Conservation (phyloP, 2,888 invertebrate species). For the Andricus curvator region DNA sequence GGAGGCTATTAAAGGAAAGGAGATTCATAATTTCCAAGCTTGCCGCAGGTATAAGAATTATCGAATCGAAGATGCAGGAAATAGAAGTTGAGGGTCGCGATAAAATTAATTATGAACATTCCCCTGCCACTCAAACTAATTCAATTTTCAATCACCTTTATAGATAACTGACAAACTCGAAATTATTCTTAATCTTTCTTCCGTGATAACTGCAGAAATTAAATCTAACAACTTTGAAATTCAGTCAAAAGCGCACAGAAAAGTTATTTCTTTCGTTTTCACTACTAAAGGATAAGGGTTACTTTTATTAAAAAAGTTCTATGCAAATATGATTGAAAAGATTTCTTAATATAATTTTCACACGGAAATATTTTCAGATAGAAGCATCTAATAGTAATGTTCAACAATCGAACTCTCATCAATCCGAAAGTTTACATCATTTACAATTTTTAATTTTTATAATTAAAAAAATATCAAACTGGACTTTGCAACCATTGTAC, state of each 20-base stretch:
- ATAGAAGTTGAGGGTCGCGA: slow-evolving; percentile 6
- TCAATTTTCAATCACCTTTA: slow-evolving; percentile 6
- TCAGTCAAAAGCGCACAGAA: too few species aligned
- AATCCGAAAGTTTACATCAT: too few species aligned
- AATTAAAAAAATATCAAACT: too few species aligned
- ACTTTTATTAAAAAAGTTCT: too few species aligned
- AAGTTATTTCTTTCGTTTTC: too few species aligned
- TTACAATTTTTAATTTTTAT: too few species aligned
- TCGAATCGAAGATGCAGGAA: slow-evolving; percentile 25
- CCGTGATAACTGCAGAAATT: slow-evolving; percentile 5
- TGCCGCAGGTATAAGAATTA: slow-evolving; percentile 16
- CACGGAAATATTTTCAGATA: too few species aligned
- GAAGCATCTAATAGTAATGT: too few species aligned
- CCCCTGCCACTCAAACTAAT: neutral
- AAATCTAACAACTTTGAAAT: neutral
- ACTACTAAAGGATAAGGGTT: too few species aligned
- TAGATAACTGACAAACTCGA: neutral
- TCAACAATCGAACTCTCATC: too few species aligned
- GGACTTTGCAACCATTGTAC: too few species aligned
- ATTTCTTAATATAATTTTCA: too few species aligned
- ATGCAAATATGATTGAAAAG: neutral
- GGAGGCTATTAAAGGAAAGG: slow-evolving; percentile 15
- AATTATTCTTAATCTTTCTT: slow-evolving; percentile 1
- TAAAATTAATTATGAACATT: slow-evolving; percentile 21
- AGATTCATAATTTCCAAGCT: slow-evolving; percentile 32